Base-by-base conservation (phyloP, 2,113 vertebrate species). In the Sylvilagus bachmani region DNA sequence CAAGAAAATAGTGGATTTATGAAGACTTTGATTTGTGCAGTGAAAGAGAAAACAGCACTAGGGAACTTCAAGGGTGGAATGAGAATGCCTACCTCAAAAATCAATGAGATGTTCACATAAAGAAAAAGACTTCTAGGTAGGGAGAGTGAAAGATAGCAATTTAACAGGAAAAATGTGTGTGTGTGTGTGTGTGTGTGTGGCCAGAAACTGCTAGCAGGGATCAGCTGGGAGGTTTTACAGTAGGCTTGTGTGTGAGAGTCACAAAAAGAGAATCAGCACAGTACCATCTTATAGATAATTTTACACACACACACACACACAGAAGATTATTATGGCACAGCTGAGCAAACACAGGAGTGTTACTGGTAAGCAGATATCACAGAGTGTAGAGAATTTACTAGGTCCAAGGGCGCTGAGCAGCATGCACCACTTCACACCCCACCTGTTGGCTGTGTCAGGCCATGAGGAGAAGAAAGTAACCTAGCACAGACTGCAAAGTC, bases 21-120 rank as follows among this genome's bases (percentile, higher is more conserved):
- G 55, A 24, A 85, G 36, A 84, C 6, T 16, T 58, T 53, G 31
- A 70, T 55, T 31, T 83, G 58, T 61, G 62, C 27, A 53, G 9
- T 84, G 67, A 90, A 88, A 92, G 36, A 96, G 44, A 89, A 85
- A 88, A 80, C 21, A 33, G 33, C 27, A 33, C 0, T 78, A 29
- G 22, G 38, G 16, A 9, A n/a, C 33, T 74, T 13, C 24, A 62
- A 25, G 85, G 11, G 27, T 53, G 6, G 51, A 1, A n/a, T 2
- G 64, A 74, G 27, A 27, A 53, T 25, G 13, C 24, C 44, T 64
- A 33, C 21, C n/a, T 88, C 51, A 88, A 71, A 86, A 81, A 73
- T 19, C 12, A 44, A 33, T 33, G 4, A 67, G 25, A 29, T 11
- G 25, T 90, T 66, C 89, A 69, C n/a, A 83, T 14, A 58, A 75